A percentile compares a stretch with the other conserved stretches of the same genome.
phyloP scores from a whole-genome alignment of 2,888 invertebrate genomes.

The Pandemis cinnamomeana region DNA sequence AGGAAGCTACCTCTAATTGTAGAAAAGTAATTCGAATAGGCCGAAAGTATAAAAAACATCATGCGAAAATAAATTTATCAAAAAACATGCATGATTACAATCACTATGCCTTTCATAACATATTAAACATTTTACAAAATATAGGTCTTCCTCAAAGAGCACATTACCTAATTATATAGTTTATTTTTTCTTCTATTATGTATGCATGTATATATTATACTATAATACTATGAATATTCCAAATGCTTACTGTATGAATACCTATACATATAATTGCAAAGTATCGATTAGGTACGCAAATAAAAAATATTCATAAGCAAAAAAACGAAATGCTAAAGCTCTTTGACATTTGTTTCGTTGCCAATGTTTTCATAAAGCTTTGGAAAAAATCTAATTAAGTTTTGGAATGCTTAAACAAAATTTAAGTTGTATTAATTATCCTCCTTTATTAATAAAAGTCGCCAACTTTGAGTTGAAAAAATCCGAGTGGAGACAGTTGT shows the following conservation, averaged over 20 bases:
- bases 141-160: too few relatives aligned
- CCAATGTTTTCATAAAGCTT: slow-evolving; percentile 47
- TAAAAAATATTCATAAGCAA: not conserved
- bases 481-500: slow-evolving; percentile 72
- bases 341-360: slow-evolving; percentile 34
- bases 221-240: too few relatives aligned
- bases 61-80: too few relatives aligned
- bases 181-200: too few relatives aligned
- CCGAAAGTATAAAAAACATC: not conserved
- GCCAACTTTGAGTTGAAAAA: slow-evolving; percentile 67
- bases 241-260: too few relatives aligned
- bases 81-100: too few relatives aligned
- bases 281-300: too few relatives aligned
- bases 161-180: too few relatives aligned
- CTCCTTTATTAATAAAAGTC: slow-evolving; percentile 82
- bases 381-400: slow-evolving; percentile 73
- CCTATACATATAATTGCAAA: too few relatives aligned
- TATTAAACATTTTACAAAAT: too few relatives aligned
- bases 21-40: not conserved
- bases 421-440: slow-evolving; percentile 85
- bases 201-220: too few relatives aligned
- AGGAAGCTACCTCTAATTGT: not conserved
- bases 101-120: too few relatives aligned
- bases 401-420: slow-evolving; percentile 77
- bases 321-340: not conserved